phyloP scores from a whole-genome alignment of 2,888 invertebrate species.

The Metallyticus violacea region DNA sequence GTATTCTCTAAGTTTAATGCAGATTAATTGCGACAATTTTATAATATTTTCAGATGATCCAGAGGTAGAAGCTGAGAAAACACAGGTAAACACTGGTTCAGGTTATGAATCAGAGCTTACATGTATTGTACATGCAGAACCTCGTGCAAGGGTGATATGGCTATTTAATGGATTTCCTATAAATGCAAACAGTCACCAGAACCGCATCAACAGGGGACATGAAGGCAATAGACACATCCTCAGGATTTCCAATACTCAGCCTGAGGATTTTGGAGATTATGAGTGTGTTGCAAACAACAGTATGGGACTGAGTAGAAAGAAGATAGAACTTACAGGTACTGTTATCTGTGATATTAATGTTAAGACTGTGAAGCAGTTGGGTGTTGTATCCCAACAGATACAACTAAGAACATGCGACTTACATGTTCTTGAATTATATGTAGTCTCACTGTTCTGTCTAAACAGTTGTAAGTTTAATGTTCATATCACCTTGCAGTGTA shows the following conservation, averaged over 20 bases:
- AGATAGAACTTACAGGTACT: background rate
- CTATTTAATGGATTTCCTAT: constrained; percentile 39
- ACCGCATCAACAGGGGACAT: background rate
- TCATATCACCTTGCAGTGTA: too few species aligned
- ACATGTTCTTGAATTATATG: too few species aligned
- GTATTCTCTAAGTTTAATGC: too few species aligned
- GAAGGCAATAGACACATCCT: background rate
- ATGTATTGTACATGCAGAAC: constrained; percentile 49
- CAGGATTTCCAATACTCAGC: background rate
- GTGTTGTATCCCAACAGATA: too few species aligned
- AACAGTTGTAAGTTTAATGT: too few species aligned
- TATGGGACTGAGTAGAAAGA: background rate
- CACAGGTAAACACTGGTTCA: constrained; percentile 46
- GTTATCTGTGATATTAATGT: background rate
- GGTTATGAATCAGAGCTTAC: constrained; percentile 46
- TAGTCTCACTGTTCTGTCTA: too few species aligned
- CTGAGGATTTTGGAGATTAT: background rate
- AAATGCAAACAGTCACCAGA: background rate
- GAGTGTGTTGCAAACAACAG: background rate
- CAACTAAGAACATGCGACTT: too few species aligned
- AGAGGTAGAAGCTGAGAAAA: constrained; percentile 46
- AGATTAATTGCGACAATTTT: too few species aligned
- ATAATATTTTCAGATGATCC: constrained; percentile 46
- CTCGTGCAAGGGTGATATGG: constrained; percentile 45
- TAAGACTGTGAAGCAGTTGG: too few species aligned